These are phyloP conservation scores for Prunella strophiata DNA, from an alignment of 2,797 vertebrate species.

Conservation along the genomic window DNA sequence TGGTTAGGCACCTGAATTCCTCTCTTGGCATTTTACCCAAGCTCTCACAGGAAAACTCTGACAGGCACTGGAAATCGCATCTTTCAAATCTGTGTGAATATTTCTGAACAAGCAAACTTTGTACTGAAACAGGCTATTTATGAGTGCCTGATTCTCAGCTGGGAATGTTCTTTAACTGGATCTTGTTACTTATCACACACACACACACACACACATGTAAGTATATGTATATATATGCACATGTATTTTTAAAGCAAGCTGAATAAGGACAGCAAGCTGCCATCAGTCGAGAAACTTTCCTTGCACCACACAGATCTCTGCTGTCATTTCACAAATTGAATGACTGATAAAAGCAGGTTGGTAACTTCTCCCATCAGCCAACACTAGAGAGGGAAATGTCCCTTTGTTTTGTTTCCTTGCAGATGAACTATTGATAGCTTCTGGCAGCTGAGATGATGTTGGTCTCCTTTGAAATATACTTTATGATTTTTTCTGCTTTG, in stretches of 20 bases:
- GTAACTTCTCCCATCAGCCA: not conserved
- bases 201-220: not conserved
- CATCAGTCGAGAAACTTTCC: not conserved
- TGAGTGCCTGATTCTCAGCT: not conserved
- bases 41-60: not conserved
- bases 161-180: not conserved
- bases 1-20: not conserved
- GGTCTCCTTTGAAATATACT: not conserved
- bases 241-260: conserved; percentile 44
- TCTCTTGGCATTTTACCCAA: not conserved
- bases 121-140: not conserved
- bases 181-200: conserved; percentile 11
- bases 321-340: not conserved
- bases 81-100: not conserved
- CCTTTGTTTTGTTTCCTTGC: not conserved
- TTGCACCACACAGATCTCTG: not conserved
- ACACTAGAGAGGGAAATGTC: not conserved
- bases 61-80: fast-evolving
- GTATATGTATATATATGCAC: not conserved
- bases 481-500: not conserved
- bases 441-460: not conserved
- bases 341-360: not conserved
- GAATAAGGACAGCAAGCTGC: conserved; percentile 38
- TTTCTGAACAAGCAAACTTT: not conserved
- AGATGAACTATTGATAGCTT: not conserved